Percentiles rank a stretch among this genome's conserved stretches.
phyloP scores from a whole-genome alignment of 2,113 vertebrate species.

The Phalacrocorax pelagicus region DNA sequence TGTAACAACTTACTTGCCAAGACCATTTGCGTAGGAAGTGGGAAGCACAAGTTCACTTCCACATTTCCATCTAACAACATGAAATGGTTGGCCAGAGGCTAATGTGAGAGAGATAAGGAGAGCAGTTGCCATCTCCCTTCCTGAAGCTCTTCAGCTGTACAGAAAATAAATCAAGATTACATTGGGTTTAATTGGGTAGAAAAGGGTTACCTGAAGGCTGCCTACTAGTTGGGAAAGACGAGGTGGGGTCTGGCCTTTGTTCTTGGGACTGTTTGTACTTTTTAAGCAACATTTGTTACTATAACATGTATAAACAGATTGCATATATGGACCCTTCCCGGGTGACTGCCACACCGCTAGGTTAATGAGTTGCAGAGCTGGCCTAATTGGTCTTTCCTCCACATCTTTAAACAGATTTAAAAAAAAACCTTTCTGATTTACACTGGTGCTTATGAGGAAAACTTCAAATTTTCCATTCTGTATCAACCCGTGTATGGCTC shows the following conservation, averaged over 20 bases:
- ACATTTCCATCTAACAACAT: not conserved
- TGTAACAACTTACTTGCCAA: not conserved
- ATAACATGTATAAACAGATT: not conserved
- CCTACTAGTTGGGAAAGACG: not conserved
- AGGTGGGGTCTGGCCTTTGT: not conserved
- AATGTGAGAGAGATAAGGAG: not conserved
- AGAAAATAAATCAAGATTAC: not conserved
- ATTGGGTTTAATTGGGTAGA: not conserved
- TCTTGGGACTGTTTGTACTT: not conserved
- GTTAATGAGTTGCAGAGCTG: not conserved
- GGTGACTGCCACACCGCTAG: rapidly evolving
- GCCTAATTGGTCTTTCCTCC: not conserved
- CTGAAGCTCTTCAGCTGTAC: not conserved
- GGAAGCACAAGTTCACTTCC: not conserved
- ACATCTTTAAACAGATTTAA: not conserved
- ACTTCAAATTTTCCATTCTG: not conserved
- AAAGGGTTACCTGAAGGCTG: not conserved
- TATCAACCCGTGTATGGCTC: not conserved
- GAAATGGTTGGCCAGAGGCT: not conserved
- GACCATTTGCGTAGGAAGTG: not conserved
- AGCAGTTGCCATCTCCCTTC: rapidly evolving
- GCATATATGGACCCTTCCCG: rapidly evolving
- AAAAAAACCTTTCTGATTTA: not conserved
- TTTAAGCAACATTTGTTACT: not conserved
- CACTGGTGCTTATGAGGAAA: not conserved